These are phyloP conservation scores for Bergia sp. DNA, from an alignment of 92 coral and sea anemone genomes.

Conservation along the genomic window DNA sequence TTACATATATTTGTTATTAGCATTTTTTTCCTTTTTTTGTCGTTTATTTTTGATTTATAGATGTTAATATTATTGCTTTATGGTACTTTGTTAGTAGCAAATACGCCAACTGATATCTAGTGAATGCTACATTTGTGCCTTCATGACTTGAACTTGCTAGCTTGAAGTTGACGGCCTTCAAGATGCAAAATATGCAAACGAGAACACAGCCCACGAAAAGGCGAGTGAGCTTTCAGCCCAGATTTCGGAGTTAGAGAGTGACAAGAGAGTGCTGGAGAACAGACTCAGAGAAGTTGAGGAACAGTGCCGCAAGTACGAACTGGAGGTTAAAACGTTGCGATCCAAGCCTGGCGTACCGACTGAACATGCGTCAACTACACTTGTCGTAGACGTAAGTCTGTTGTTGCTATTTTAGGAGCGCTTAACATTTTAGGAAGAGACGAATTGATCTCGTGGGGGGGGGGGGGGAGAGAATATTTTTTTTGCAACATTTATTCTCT, in stretches of 20 bases:
- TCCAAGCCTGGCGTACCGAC: conserved; percentile 60
- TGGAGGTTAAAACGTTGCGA: conserved; percentile 68
- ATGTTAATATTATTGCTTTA: too few species aligned
- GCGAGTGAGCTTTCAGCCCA: conserved; percentile 28
- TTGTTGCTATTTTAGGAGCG: too few species aligned
- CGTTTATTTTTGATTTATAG: too few species aligned
- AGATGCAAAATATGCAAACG: conserved; percentile 30
- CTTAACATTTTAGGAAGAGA: too few species aligned
- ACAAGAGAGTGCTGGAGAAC: conserved; percentile 61
- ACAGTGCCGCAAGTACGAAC: conserved; percentile 62
- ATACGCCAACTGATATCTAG: background rate
- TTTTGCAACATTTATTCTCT: too few species aligned
- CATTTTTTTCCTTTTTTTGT: too few species aligned
- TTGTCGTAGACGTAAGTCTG: conserved; percentile 65
- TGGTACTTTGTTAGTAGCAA: background rate
- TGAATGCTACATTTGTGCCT: background rate
- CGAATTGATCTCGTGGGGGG: too few species aligned
- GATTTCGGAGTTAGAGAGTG: conserved; percentile 77
- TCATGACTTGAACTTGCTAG: background rate
- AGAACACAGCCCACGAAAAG: conserved; percentile 34
- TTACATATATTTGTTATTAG: too few species aligned
- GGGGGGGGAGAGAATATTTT: too few species aligned
- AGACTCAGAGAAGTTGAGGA: conserved; percentile 71
- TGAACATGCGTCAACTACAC: conserved; percentile 85
- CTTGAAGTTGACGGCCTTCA: conserved; percentile 39